These are phyloP conservation scores for Athrips mouffetella DNA, from an alignment of 2,888 invertebrate genomes.

Conservation along the genomic window DNA sequence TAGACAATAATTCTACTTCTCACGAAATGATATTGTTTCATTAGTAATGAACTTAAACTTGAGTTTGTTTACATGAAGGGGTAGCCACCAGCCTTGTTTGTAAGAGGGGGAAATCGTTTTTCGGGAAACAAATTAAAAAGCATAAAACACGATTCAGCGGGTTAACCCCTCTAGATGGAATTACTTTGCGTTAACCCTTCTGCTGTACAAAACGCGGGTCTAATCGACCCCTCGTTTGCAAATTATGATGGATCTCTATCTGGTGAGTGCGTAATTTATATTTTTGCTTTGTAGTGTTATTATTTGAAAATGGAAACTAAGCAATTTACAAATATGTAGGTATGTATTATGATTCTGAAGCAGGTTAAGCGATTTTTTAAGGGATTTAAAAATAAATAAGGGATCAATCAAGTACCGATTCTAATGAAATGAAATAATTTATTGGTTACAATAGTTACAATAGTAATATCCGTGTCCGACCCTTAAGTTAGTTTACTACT, in stretches of 20 bases:
- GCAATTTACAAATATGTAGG: too few relatives aligned
- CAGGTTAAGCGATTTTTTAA: too few relatives aligned
- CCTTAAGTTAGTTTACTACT: too few relatives aligned
- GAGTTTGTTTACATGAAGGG: not conserved
- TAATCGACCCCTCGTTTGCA: conserved; percentile 41
- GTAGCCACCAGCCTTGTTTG: conserved; percentile 1
- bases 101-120: conserved; percentile 37
- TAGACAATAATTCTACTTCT: too few relatives aligned
- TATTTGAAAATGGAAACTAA: not conserved
- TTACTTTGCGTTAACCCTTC: conserved; percentile 51
- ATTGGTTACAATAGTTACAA: too few relatives aligned
- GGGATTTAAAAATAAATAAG: too few relatives aligned
- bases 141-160: conserved; percentile 63
- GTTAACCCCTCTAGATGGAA: conserved; percentile 40
- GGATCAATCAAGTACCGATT: too few relatives aligned
- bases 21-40: not conserved
- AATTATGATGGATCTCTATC: conserved; percentile 50
- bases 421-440: too few relatives aligned
- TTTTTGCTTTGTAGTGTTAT: not conserved
- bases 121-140: conserved; percentile 67
- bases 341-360: too few relatives aligned
- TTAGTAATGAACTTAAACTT: not conserved
- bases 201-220: conserved; percentile 29
- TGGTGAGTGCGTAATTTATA: conserved; percentile 35
- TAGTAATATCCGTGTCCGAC: too few relatives aligned